Evolutionary conservation across 2,888 invertebrate genomes (phyloP), one percentile per base, ranked within the genome.

Genomic region (Acanthosepion lycidas): DNA sequence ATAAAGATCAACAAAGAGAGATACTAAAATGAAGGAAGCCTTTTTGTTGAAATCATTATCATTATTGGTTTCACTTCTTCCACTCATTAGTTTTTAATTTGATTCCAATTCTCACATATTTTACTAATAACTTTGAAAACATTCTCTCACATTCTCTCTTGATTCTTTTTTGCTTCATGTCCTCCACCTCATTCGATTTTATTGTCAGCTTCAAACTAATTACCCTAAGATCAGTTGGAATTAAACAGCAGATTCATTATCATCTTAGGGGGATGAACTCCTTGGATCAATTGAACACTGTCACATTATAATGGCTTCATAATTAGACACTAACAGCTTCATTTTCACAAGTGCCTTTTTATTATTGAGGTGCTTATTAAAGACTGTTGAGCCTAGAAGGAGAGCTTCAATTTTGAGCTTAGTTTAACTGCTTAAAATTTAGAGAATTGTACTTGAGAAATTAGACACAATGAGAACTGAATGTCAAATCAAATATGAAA

Each of bases 261-360:
- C 78, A 78, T 78, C 78, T 78, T 78, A n/a, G 78, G 78, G 12
- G 78, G n/a, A 78, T 78, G 28, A 78, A n/a, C 78, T 78, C n/a
- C n/a, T 78, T 15, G 9, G 28, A 28, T n/a, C 78, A 78, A 5
- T n/a, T 78, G 78, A 78, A n/a, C 78, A n/a, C n/a, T n/a, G n/a
- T 28, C 78, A n/a, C 8, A 78, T 78, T 78, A n/a, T n/a, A 78
- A 78, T 78, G 78, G 28, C 78, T 78, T 78, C 78, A n/a, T 78
- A 78, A 78, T 78, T 78, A 78, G 78, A 78, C 78, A 78, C n/a
- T n/a, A 78, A 78, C n/a, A 28, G 78, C n/a, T 78, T n/a, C 78
- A 78, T 78, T 78, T 78, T 78, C n/a, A n/a, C 78, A 78, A 28
- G 28, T 78, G n/a, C 78, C 78, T 78, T 78, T 78, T 78, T 78